Evolutionary conservation across 2,113 vertebrate species (phyloP), one percentile per base, ranked within the genome.

Genomic region (Amphiprion ocellaris): DNA sequence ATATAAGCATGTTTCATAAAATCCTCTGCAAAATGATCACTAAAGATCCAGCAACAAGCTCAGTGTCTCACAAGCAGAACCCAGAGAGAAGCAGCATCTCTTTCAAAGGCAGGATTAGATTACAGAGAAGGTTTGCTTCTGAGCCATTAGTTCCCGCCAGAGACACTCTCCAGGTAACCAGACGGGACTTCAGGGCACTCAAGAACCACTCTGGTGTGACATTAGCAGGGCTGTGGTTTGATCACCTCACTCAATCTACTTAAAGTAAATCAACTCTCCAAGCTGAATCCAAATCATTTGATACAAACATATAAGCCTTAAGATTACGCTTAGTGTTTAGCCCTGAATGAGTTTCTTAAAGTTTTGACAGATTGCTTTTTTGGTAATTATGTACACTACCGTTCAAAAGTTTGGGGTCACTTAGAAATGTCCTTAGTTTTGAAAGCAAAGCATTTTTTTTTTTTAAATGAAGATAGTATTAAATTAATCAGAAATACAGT

Each of bases 91-190:
- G 47, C 0, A 17, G 1, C 46, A 53, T 67, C 56, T 53, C 41
- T 73, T 67, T 39, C 26, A 6, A 1, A 10, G 56, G 49, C 41
- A 56, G 55, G 64, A 15, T 62, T 66, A 15, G 14, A 62, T 74
- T 79, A 55, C 67, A 62, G 28, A 11, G 4, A 3, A 14, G 46
- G 46, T 74, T 74, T 63, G 24, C 46, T 59, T 68, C n/a, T 53
- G 14, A 59, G n/a, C 55, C 64, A 71, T 82, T 66, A 86, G 59
- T 41, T 74, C 79, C 30, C 23, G 71, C 55, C 70, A 30, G 33
- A 71, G 61, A 75, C 49, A 24, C 59, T 47, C 24, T 70, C 33
- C 10, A 79, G 74, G 24, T 19, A 10, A 74, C 33, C 69, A 56
- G 54, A 66, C 30, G 52, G 55, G 23, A 59, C 19, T 4, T 4